phyloP scores from a whole-genome alignment of 2,113 vertebrate genomes.

The Rhodinocichla rosea region DNA sequence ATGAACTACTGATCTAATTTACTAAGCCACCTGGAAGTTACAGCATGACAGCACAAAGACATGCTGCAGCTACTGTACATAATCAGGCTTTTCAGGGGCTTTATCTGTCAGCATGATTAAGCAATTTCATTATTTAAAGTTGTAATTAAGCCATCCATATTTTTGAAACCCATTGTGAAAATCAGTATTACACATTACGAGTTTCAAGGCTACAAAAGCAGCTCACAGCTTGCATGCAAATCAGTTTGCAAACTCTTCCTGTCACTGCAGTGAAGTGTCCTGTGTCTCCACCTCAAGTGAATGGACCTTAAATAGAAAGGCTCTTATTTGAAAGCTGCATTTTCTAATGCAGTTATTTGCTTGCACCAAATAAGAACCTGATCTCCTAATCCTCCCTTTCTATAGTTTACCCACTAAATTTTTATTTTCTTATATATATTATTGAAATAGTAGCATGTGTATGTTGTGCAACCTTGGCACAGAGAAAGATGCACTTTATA shows the following conservation, averaged over 20 bases:
- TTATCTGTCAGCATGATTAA: slow-evolving; percentile 46
- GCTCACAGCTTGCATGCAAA: background rate
- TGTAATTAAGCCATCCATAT: slow-evolving; percentile 53
- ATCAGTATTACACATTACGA: background rate
- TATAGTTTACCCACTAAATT: background rate
- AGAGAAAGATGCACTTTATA: background rate
- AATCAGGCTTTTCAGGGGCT: slow-evolving; percentile 26
- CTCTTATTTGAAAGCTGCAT: background rate
- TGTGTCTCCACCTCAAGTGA: background rate
- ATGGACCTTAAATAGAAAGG: background rate
- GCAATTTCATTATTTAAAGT: slow-evolving; percentile 42
- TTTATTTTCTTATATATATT: background rate
- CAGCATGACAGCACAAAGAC: slow-evolving; percentile 20
- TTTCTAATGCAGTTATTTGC: background rate
- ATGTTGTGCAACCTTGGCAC: background rate
- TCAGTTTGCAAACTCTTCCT: background rate
- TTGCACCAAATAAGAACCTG: background rate
- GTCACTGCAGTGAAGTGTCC: background rate
- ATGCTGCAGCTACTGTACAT: background rate
- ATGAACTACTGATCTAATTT: slow-evolving; percentile 18
- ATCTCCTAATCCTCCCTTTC: background rate
- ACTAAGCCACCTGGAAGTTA: slow-evolving; percentile 24
- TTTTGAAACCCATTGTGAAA: slow-evolving; percentile 16
- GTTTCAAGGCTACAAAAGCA: background rate
- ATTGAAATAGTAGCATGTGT: background rate